Base-by-base conservation (phyloP, 1,140 invertebrate species). In the Papilio polytes region DNA sequence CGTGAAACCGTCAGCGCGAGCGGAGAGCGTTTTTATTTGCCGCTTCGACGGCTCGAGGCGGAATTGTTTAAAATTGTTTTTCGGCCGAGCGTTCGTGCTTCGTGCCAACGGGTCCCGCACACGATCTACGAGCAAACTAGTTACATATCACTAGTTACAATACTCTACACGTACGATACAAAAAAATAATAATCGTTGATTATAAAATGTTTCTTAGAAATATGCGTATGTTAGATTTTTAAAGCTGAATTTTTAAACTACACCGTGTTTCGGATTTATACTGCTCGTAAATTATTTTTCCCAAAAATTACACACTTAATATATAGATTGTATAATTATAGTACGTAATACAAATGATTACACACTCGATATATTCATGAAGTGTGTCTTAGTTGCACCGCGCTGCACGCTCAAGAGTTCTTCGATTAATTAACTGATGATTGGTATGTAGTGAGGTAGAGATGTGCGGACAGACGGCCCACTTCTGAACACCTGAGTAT, bases 1-100 rank as follows among this genome's bases (percentile, higher is more conserved):
- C 87, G 87, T 91, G 81, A 90, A 89, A 83, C 84, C 84, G 86
- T 82, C 85, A 87, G 87, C 85, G 85, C 86, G 81, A 84, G 80
- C 83, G 82, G 80, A 77, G 80, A 72, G 77, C 78, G 53, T 83
- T 83, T 81, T 85, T 83, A 81, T 84, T 84, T 85, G 72, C 66
- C 81, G 77, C 59, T 85, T 84, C 78, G 82, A 82, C 78, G 80
- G 44, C 36, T 81, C 18, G 36, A 82, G 78, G 72, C 66, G 76
- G 76, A 80, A 83, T 78, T 81, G 80, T 80, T 81, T 80, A 78
- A 80, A 83, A 85, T 83, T 83, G 82, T 81, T 83, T 85, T 83
- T 80, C 44, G 77, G 59, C 56, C 59, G 77, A 59, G 56, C 77
- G 51, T 18, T 53, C 31, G 77, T 78, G 77, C 77, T 18, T 31